A percentile compares a stretch with the other conserved stretches of the same genome.
Evolutionary conservation across 2,113 vertebrate species (phyloP).

Genomic region (Hyaena hyaena): DNA sequence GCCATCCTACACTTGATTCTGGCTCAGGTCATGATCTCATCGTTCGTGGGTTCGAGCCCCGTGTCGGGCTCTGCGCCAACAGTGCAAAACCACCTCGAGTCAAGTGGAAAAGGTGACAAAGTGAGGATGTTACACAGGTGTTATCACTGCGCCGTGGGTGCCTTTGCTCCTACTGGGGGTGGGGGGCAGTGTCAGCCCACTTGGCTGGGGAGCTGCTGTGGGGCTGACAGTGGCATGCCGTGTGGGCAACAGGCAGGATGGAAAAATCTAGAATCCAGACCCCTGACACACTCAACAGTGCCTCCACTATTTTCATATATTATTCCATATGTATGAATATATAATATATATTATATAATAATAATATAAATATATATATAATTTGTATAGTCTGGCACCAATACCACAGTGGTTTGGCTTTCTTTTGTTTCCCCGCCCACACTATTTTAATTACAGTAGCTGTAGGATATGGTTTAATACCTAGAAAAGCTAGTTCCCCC

Average conservation of each 20-base stretch:
- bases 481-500: neutral
- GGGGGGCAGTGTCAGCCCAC: neutral
- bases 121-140: neutral
- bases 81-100: neutral
- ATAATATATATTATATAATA: no score
- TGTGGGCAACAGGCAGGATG: neutral
- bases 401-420: neutral
- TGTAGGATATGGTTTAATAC: neutral
- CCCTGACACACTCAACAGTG: neutral
- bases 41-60: no score
- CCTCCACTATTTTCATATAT: neutral
- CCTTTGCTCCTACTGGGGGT: neutral
- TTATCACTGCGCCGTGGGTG: rapidly evolving
- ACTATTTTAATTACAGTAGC: neutral
- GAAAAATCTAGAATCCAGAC: neutral
- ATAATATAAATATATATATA: no score
- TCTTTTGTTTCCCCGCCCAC: neutral
- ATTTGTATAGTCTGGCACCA: neutral
- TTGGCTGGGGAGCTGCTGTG: neutral
- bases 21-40: no score
- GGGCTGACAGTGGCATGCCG: neutral
- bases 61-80: no score
- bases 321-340: neutral
- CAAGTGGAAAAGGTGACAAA: neutral
- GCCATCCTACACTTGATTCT: no score